These are phyloP conservation scores for Drosophila villosipedis DNA, from an alignment of 2,888 invertebrate genomes.

Conservation along the genomic window DNA sequence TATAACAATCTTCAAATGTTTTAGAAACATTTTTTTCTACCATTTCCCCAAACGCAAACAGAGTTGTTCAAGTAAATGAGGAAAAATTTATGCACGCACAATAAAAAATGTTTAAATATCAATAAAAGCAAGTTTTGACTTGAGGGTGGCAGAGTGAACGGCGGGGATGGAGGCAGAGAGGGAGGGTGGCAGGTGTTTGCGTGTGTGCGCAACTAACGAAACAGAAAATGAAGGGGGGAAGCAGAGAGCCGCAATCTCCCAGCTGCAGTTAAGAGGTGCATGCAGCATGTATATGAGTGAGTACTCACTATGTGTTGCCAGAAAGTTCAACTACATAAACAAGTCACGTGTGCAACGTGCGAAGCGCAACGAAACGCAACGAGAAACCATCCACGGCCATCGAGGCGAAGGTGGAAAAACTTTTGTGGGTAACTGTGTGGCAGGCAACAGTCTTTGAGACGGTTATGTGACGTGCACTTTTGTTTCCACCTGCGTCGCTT, in stretches of 20 bases:
- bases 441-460: conserved; percentile 21
- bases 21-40: background rate
- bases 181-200: conserved; percentile 3
- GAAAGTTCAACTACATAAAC: conserved; percentile 81
- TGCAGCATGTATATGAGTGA: conserved; percentile 26
- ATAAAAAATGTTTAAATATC: conserved; percentile 75
- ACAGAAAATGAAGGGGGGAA: conserved; percentile 74
- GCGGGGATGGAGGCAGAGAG: too few relatives aligned
- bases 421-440: conserved; percentile 44
- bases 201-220: conserved; percentile 70
- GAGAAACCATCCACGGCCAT: conserved; percentile 4
- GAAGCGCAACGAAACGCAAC: conserved; percentile 72
- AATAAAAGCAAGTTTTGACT: conserved; percentile 64
- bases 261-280: conserved; percentile 15
- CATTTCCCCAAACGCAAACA: conserved; percentile 2
- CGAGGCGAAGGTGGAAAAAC: conserved; percentile 45
- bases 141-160: background rate
- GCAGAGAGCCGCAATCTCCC: conserved; percentile 27
- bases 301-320: conserved; percentile 3
- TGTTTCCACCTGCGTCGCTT: conserved; percentile 53
- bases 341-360: conserved; percentile 82
- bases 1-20: conserved; percentile 22
- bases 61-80: conserved; percentile 58
- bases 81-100: conserved; percentile 65
- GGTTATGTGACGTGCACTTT: conserved; percentile 70